Evolutionary conservation across 2,797 vertebrate species (phyloP), one percentile per base, ranked within the genome.

Genomic region (Bryconaethiops microstoma): DNA sequence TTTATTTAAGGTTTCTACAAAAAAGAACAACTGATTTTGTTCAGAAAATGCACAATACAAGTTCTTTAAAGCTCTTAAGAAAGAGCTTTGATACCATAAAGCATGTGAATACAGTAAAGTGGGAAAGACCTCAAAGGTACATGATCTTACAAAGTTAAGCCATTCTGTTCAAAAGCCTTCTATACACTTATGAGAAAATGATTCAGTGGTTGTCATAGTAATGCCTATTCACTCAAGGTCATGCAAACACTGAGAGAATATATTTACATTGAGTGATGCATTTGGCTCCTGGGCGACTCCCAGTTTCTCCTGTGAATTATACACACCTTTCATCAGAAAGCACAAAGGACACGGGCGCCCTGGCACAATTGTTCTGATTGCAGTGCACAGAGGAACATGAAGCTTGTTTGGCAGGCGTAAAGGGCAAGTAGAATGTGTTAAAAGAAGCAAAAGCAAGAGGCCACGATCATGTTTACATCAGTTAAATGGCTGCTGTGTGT

Each of bases 381-480:
- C 74, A 67, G 78, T 50, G 74, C 63, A 79, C 63, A 65, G 4
- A 19, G n/a, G 62, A 74, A 77, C 52, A 23, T 74, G 60, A 29
- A 42, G 55, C 59, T 55, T 76, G 23, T 81, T 17, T 73, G 52
- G 14, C 14, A 4, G 67, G 17, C 63, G 76, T 10, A 79, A 35
- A 74, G 79, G 45, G 19, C 65, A 50, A 77, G 71, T 21, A 55
- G 50, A 23, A 23, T 63, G 64, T 69, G 50, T 81, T 76, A 83
- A 40, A 39, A 57, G 52, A 25, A 60, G 73, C 71, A 60, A 65
- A 64, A 75, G 75, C 74, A 71, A 42, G 64, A 68, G 77, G 67
- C 42, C 52, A 29, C 29, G 77, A 81, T 74, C 57, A 74, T 85
- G 82, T 84, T 86, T 82, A 79, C 12, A n/a, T 68, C 74, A 69